phyloP scores from a whole-genome alignment of 2,888 invertebrate genomes.

The Dugesia japonica region DNA sequence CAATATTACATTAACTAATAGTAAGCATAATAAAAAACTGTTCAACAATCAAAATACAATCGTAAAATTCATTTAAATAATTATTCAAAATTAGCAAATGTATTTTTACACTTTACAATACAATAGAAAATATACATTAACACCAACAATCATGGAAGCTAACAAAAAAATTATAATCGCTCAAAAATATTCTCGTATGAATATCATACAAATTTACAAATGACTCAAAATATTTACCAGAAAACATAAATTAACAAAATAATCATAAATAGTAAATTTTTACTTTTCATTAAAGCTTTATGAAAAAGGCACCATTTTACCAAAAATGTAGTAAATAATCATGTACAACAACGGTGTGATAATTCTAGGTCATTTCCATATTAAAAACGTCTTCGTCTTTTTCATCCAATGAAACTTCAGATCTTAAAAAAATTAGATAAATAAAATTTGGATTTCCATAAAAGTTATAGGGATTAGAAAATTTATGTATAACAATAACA shows the following conservation, averaged over 20 bases:
- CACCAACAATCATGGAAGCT: not conserved
- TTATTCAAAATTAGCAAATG: too few relatives aligned
- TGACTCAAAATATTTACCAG: not conserved
- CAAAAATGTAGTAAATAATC: not conserved
- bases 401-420: conserved; percentile 7
- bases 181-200: not conserved
- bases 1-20: too few relatives aligned
- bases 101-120: conserved; percentile 5
- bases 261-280: not conserved
- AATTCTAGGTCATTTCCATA: not conserved
- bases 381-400: conserved; percentile 9
- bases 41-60: too few relatives aligned
- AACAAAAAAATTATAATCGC: not conserved
- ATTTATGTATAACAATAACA: too few relatives aligned
- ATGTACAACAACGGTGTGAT: not conserved
- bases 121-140: not conserved
- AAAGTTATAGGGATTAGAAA: too few relatives aligned
- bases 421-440: not conserved
- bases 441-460: too few relatives aligned
- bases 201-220: not conserved
- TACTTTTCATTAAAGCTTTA: not conserved
- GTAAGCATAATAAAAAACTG: too few relatives aligned
- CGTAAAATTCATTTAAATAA: too few relatives aligned
- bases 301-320: not conserved
- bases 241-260: not conserved